These are phyloP conservation scores for Octomys mimax DNA, from an alignment of 2,797 vertebrate species.

Conservation along the genomic window DNA sequence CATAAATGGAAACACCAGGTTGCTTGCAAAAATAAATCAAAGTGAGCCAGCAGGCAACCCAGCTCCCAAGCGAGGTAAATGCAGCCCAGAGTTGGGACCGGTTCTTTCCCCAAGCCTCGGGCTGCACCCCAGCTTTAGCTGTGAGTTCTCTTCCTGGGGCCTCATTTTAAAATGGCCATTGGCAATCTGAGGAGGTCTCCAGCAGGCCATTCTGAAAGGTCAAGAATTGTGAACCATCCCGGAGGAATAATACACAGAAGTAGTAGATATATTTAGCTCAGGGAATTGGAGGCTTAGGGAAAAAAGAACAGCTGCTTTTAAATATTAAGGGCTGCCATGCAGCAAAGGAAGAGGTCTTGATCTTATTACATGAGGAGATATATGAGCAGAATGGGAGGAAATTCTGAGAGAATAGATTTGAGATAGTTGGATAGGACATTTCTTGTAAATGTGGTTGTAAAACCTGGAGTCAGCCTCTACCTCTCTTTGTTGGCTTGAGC, in stretches of 20 bases:
- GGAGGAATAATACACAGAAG: constrained; percentile 1
- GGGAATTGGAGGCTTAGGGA: neutral
- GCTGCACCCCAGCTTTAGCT: neutral
- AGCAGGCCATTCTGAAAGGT: neutral
- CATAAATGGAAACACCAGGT: neutral
- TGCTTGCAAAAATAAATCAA: neutral
- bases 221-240: neutral
- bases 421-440: neutral
- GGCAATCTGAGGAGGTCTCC: neutral
- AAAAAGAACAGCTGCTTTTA: constrained; percentile 53
- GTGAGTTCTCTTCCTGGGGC: neutral
- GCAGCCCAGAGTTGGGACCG: neutral
- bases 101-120: no score
- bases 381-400: neutral
- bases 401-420: neutral
- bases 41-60: neutral
- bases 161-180: neutral
- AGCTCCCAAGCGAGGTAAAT: neutral
- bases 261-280: constrained; percentile 41
- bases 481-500: neutral
- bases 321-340: constrained; percentile 52
- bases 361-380: neutral
- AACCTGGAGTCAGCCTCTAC: neutral
- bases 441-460: neutral
- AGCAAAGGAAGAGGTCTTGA: neutral